Evolutionary conservation across 2,888 invertebrate species (phyloP), one percentile per base, ranked within the genome.

Genomic region (Polydesmus complanatus): DNA sequence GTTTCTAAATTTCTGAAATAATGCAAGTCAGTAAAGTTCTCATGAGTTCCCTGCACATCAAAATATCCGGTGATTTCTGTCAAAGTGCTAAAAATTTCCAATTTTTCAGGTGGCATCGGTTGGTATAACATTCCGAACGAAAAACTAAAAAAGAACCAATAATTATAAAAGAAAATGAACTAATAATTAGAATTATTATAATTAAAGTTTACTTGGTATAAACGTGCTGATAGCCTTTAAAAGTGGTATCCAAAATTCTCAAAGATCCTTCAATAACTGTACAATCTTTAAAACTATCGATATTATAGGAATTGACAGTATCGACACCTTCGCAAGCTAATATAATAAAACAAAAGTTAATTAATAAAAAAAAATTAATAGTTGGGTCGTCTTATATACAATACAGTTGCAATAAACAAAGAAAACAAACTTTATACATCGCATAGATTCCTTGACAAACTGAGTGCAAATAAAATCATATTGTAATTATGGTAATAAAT

Each of bases 251-350:
- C 60, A 95, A 75, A 65, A 96, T 91, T 63, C 86, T 85, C 51
- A 96, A 80, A 22, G 88, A 91, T 0, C 95, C 96, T 71, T 95
- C 92, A 64, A 96, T 89, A 14, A 93, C 86, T 0, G 95, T 96
- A 73, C 96, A 96, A 66, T 88, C 92, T 72, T 82, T 83, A 73
- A 93, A 94, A 55, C 80, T 80, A 61, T 90, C 86, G 60, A 96
- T 89, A 71, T 95, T 96, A 8, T 86, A 87, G 0, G 90, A 85
- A 71, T 93, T 87, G n/a, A 95, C 81, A 54, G 73, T 78, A 23
- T 80, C 79, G 14, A 83, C 84, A 1, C 88, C 86, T 65, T 72
- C 70, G 69, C 94, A 94, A n/a, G 88, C 69, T 68, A 55, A 8
- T 37, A 37, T 14, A 37, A 8, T 37, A 8, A 14, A 37, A 37